phyloP scores from a whole-genome alignment of 2,797 vertebrate species.

The Carcharodon carcharias region DNA sequence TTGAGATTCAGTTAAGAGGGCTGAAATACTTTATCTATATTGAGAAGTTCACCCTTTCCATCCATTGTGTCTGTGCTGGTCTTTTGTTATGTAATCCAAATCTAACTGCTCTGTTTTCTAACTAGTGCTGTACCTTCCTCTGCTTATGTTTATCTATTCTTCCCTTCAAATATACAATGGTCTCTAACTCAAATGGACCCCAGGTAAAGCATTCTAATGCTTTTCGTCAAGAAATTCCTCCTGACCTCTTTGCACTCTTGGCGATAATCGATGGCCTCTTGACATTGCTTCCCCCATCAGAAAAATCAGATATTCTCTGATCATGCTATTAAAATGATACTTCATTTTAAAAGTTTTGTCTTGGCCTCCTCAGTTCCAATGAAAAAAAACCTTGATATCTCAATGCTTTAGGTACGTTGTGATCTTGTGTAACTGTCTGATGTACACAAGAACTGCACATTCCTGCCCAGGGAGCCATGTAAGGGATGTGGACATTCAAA shows the following conservation, averaged over 20 bases:
- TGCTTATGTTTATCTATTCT: neutral
- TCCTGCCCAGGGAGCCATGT: neutral
- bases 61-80: neutral
- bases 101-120: neutral
- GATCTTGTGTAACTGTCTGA: neutral
- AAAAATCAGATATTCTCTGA: neutral
- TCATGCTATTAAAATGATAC: neutral
- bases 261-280: neutral
- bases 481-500: neutral
- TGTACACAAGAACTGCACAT: neutral
- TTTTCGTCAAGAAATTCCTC: neutral
- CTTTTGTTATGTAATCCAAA: neutral
- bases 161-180: neutral
- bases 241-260: neutral
- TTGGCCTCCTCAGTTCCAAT: neutral
- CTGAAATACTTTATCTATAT: neutral
- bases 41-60: neutral
- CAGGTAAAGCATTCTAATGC: neutral
- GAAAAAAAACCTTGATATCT: neutral
- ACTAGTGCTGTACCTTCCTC: neutral
- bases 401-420: neutral
- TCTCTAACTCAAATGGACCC: neutral
- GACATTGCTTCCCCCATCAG: neutral
- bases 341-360: neutral
- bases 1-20: neutral